Conservation (phyloP, 2,888 invertebrate species). For the Callyntrura sp. region DNA sequence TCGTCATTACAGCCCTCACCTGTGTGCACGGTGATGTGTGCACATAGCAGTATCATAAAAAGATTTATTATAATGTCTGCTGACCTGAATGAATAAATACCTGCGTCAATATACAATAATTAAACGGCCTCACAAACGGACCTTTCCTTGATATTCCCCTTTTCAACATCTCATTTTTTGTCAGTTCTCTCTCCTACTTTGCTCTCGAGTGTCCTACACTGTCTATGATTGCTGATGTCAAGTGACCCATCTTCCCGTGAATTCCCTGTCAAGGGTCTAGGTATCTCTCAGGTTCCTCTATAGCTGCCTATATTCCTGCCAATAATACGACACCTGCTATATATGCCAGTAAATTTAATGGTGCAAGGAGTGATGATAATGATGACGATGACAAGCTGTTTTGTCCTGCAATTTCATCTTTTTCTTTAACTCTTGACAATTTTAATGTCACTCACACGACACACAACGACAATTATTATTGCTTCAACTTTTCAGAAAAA, state of each 20-base stretch:
- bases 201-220: neutral
- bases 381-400: neutral
- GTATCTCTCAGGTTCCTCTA: no score
- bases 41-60: slow-evolving; percentile 28
- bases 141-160: slow-evolving; percentile 26
- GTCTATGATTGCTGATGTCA: slow-evolving; percentile 14
- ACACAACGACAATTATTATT: slow-evolving; percentile 16
- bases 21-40: neutral
- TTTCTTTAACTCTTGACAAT: slow-evolving; percentile 25
- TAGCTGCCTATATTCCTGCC: neutral
- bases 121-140: neutral
- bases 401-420: neutral
- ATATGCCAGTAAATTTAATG: neutral
- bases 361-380: neutral
- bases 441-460: slow-evolving; percentile 56
- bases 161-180: neutral
- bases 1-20: slow-evolving; percentile 7
- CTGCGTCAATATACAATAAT: neutral
- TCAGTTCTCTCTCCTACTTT: neutral
- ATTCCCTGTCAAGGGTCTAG: slow-evolving; percentile 42
- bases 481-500: slow-evolving; percentile 53
- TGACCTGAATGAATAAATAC: slow-evolving; percentile 52
- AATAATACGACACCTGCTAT: neutral
- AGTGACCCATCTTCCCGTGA: neutral
- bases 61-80: slow-evolving; percentile 40